A percentile compares a stretch with the other conserved stretches of the same genome.
Conservation (phyloP, 2,113 vertebrate genomes). For the Cyprinodon brontotheroides region DNA sequence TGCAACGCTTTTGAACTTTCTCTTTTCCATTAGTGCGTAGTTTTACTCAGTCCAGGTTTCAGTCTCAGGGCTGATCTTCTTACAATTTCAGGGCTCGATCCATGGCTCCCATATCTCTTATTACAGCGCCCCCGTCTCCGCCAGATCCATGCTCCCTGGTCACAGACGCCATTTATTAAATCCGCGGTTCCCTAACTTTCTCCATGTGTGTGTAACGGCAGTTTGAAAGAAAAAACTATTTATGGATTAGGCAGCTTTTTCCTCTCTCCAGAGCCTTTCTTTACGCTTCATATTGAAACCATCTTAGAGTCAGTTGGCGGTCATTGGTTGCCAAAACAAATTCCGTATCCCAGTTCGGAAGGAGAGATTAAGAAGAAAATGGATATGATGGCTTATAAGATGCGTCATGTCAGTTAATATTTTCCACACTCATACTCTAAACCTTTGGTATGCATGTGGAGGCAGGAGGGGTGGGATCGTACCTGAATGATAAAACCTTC, state of each 20-base stretch:
- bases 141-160: constrained; percentile 15
- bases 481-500: constrained; percentile 13
- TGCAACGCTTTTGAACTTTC: constrained; percentile 53
- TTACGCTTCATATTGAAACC: constrained; percentile 25
- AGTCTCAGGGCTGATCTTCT: constrained; percentile 53
- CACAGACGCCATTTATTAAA: constrained; percentile 13
- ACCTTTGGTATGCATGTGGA: constrained; percentile 1
- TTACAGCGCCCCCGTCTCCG: constrained; percentile 27
- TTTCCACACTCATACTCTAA: constrained; percentile 22
- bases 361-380: constrained; percentile 15
- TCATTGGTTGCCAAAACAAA: constrained; percentile 29
- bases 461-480: neutral
- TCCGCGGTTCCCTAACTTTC: neutral
- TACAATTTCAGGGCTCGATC: constrained; percentile 37
- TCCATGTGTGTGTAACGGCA: neutral
- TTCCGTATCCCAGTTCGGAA: no score
- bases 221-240: neutral
- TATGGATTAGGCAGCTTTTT: neutral
- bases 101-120: constrained; percentile 18
- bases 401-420: constrained; percentile 23
- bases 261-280: neutral
- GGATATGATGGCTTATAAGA: constrained; percentile 1
- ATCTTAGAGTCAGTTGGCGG: constrained; percentile 22
- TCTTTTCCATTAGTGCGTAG: constrained; percentile 28
- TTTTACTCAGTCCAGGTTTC: constrained; percentile 34